Evolutionary conservation across 1,140 invertebrate species (phyloP).

Genomic region (Drosophila santomea): DNA sequence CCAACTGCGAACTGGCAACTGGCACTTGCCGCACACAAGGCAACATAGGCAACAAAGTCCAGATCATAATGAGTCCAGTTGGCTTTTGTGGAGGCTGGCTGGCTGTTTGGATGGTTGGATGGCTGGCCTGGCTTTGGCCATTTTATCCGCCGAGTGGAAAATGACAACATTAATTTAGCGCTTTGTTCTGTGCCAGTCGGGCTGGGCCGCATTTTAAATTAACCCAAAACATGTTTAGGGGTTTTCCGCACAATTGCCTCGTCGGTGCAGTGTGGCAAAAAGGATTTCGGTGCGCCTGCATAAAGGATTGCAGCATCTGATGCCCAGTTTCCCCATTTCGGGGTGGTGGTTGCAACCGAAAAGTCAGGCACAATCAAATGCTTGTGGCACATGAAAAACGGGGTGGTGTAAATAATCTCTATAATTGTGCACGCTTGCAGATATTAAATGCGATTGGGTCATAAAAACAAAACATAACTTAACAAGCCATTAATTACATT

Average conservation of each 20-base stretch:
- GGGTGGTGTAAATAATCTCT: slow-evolving; percentile 3
- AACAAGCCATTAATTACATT: too few species aligned
- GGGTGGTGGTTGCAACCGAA: slow-evolving; percentile 40
- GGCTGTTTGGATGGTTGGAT: slow-evolving; percentile 11
- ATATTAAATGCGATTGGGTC: too few species aligned
- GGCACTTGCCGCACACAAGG: not conserved
- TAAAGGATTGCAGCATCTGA: slow-evolving; percentile 66
- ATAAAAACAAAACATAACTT: too few species aligned
- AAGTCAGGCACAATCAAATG: slow-evolving; percentile 34
- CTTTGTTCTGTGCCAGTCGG: slow-evolving; percentile 65
- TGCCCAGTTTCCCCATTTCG: slow-evolving; percentile 24
- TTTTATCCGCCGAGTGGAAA: slow-evolving; percentile 80
- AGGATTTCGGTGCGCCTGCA: slow-evolving; percentile 50
- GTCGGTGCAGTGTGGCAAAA: slow-evolving; percentile 67
- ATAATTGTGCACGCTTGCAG: slow-evolving; percentile 6
- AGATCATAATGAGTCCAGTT: slow-evolving; percentile 43
- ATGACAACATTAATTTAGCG: slow-evolving; percentile 83
- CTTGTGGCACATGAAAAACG: slow-evolving; percentile 5
- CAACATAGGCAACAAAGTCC: slow-evolving; percentile 20
- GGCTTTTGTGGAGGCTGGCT: slow-evolving; percentile 41
- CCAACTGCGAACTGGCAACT: slow-evolving; percentile 17
- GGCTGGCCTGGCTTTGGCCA: slow-evolving; percentile 56
- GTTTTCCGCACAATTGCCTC: slow-evolving; percentile 82
- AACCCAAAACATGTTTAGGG: slow-evolving; percentile 84
- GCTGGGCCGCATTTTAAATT: slow-evolving; percentile 81